Evolutionary conservation across 2,888 invertebrate genomes (phyloP).

Genomic region (Lepidocyrtoides sp.): DNA sequence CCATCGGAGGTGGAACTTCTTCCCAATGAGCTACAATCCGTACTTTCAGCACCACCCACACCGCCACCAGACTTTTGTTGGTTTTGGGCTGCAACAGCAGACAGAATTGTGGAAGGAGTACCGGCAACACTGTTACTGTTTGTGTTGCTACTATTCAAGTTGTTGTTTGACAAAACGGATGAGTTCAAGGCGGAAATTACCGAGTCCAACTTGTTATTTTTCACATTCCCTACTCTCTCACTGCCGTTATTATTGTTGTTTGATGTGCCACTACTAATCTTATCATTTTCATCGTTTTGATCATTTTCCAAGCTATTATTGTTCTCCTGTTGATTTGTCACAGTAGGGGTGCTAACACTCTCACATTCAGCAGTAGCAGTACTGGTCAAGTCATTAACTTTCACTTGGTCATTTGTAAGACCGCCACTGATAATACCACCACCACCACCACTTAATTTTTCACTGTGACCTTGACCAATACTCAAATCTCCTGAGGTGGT

Average conservation of each 20-base stretch:
- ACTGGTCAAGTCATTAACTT: conserved; percentile 30
- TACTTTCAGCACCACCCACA: conserved; percentile 83
- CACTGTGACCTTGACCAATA: conserved; percentile 46
- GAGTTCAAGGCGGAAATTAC: not conserved
- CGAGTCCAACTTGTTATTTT: conserved; percentile 37
- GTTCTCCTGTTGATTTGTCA: conserved; percentile 7
- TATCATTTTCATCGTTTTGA: conserved; percentile 32
- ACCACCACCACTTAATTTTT: not conserved
- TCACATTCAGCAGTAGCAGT: not conserved
- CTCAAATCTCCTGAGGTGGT: not conserved
- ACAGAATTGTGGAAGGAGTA: conserved; percentile 17
- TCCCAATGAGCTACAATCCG: conserved; percentile 86
- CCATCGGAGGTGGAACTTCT: conserved; percentile 86
- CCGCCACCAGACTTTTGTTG: conserved; percentile 8
- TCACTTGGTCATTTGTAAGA: conserved; percentile 46
- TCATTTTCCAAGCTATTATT: conserved; percentile 27
- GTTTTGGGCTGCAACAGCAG: not conserved
- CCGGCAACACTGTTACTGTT: not conserved
- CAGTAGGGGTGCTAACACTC: not conserved
- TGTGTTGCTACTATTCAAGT: conserved; percentile 5
- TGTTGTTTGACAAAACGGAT: conserved; percentile 40
- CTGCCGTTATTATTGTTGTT: not conserved
- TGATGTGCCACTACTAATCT: not conserved
- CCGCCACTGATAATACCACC: too few species aligned
- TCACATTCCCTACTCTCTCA: not conserved